Percentiles rank a stretch among this genome's conserved stretches.
Evolutionary conservation across 2,113 vertebrate species (phyloP).

Genomic region (Epinephelus cyanopodus): DNA sequence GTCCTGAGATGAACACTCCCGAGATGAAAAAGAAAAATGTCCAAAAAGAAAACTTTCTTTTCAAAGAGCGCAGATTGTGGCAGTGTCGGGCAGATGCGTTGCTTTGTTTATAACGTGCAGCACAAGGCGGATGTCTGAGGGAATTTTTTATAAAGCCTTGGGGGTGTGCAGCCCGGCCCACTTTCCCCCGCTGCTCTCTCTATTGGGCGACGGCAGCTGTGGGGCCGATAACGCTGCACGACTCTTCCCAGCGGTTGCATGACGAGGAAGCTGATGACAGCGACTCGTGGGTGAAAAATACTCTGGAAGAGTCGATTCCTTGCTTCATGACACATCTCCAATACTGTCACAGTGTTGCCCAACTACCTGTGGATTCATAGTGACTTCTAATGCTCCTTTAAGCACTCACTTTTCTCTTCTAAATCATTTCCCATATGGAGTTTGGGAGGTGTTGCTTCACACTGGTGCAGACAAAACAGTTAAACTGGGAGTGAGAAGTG

Average conservation of each 20-base stretch:
- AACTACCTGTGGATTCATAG: neutral
- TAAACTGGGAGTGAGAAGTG: neutral
- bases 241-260: constrained; percentile 67
- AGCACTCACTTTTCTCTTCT: neutral
- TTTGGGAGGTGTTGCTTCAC: neutral
- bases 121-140: constrained; percentile 72
- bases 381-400: neutral
- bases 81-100: neutral
- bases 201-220: constrained; percentile 78
- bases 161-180: constrained; percentile 74
- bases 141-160: constrained; percentile 81
- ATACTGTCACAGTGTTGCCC: neutral
- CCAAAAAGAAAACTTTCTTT: constrained; percentile 35
- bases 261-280: constrained; percentile 38
- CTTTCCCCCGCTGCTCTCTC: constrained; percentile 55
- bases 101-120: constrained; percentile 79
- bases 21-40: constrained; percentile 28
- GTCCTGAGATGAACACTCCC: constrained; percentile 50
- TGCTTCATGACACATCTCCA: neutral
- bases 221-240: constrained; percentile 29
- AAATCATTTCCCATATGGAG: neutral
- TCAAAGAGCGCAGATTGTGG: neutral
- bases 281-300: neutral
- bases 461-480: neutral
- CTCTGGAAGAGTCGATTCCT: neutral